Percentiles rank a stretch among this genome's conserved stretches.
Evolutionary conservation across 2,113 vertebrate genomes (phyloP).

Genomic region (Chaenocephalus aceratus): DNA sequence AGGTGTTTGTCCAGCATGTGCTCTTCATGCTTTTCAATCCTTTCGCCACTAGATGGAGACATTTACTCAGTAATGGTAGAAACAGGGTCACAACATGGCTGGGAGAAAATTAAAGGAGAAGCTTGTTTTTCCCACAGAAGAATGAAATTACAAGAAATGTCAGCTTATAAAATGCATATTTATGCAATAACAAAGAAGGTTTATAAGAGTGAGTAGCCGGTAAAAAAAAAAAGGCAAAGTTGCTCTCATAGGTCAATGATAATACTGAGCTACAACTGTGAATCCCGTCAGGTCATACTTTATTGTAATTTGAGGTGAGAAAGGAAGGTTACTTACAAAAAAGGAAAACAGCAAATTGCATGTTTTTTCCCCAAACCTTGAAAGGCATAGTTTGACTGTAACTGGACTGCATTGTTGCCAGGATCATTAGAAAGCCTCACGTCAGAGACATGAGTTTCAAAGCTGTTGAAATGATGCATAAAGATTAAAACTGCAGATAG

Average conservation of each 20-base stretch:
- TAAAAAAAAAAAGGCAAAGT: background rate
- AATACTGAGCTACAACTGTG: background rate
- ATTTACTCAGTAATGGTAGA: conserved; percentile 41
- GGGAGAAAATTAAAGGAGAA: background rate
- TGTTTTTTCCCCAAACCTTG: background rate
- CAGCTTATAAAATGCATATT: background rate
- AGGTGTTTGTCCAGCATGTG: background rate
- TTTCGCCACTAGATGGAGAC: conserved; percentile 70
- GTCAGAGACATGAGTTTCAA: background rate
- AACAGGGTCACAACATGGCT: background rate
- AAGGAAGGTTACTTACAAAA: no score
- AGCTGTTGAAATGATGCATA: background rate
- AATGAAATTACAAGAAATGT: background rate
- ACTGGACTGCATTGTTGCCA: background rate
- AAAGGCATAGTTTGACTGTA: background rate
- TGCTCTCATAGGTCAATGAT: background rate
- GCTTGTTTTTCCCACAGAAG: background rate
- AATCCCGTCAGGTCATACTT: no score
- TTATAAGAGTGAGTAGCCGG: background rate
- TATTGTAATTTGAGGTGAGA: background rate
- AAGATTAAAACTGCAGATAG: conserved; percentile 13
- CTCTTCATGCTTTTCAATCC: background rate
- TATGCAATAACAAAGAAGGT: background rate
- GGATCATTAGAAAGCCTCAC: background rate
- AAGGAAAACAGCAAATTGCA: background rate